Evolutionary conservation across 2,797 vertebrate species (phyloP).

Genomic region (Sebastes steindachneri): DNA sequence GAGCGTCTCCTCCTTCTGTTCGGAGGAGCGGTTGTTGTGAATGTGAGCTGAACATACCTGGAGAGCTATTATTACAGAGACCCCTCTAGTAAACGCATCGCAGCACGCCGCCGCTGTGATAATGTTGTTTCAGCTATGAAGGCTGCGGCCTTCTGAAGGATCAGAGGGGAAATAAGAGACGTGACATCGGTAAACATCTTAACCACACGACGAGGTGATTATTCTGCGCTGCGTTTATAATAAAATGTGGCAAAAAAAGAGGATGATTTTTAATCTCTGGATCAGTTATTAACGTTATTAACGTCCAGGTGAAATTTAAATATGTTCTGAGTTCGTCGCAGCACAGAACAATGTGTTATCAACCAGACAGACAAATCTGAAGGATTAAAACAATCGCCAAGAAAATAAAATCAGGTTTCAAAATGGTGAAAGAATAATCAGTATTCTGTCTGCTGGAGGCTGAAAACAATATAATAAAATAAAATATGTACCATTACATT

Average conservation of each 20-base stretch:
- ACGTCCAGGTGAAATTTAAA: not conserved
- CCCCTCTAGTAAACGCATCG: slow-evolving; percentile 27
- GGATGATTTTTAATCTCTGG: not conserved
- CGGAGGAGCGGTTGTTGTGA: slow-evolving; percentile 32
- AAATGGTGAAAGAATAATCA: too few relatives aligned
- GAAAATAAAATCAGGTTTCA: too few relatives aligned
- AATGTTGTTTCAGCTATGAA: slow-evolving; percentile 22
- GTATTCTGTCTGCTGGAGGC: too few relatives aligned
- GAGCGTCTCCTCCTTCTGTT: slow-evolving; percentile 47
- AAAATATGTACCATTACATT: too few relatives aligned
- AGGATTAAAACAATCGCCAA: not conserved
- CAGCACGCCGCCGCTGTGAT: slow-evolving; percentile 32
- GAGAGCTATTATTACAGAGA: slow-evolving; percentile 48
- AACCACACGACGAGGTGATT: slow-evolving; percentile 24
- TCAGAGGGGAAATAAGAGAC: slow-evolving; percentile 14
- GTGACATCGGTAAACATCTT: slow-evolving; percentile 21
- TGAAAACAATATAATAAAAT: too few relatives aligned
- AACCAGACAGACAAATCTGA: not conserved
- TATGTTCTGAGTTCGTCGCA: not conserved
- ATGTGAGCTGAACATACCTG: slow-evolving; percentile 47
- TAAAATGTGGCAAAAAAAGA: not conserved
- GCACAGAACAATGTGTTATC: not conserved
- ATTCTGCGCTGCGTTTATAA: not conserved
- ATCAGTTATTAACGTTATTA: slow-evolving; percentile 4
- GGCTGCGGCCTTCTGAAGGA: not conserved